Evolutionary conservation across 2,797 vertebrate genomes (phyloP), one percentile per base, ranked within the genome.

Genomic region (Sus cebifrons): DNA sequence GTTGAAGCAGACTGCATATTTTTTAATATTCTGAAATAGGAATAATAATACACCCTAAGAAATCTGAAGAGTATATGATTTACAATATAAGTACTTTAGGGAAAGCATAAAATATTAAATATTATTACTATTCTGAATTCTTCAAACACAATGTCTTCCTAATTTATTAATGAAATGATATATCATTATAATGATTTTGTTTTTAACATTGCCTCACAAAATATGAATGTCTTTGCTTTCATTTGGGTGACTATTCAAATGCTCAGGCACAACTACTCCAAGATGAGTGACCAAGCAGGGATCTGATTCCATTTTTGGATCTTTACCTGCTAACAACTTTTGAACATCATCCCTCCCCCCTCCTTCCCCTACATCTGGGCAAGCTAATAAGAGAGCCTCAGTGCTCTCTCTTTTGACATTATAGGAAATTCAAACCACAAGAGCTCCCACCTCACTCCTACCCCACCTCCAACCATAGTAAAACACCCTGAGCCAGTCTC

Each of bases 191-290:
- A 67, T 75, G 4, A 65, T 67, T 85, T 56, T 4, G n/a, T 85
- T 85, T 83, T 56, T 67, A 75, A 56, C 58, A 85, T 67, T 65
- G 49, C 27, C 32, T 67, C 60, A 77, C 32, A 92, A 74, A 91
- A n/a, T 85, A 23, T 54, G 44, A 74, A 74, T 74, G 44, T 9
- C 23, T 52, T 74, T 64, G 40, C n/a, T 36, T 54, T 62, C 32
- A 14, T 18, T 92, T 32, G 40, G 18, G 14, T 29, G 18, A 29
- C 74, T 4, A 75, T 36, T 52, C 44, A 52, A 27, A 64, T 8
- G n/a, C 54, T 32, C 44, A 40, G 25, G 17, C 23, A 74, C 44
- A 40, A 21, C 70, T 65, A 25, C 27, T 92, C 14, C 16, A 11
- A 74, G 70, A 18, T 23, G 70, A 75, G 25, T 44, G 32, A 56